A percentile compares a stretch with the other conserved stretches of the same genome.
These are phyloP conservation scores for Takifugu rubripes DNA, from an alignment of 2,797 vertebrate species.

Conservation along the genomic window DNA sequence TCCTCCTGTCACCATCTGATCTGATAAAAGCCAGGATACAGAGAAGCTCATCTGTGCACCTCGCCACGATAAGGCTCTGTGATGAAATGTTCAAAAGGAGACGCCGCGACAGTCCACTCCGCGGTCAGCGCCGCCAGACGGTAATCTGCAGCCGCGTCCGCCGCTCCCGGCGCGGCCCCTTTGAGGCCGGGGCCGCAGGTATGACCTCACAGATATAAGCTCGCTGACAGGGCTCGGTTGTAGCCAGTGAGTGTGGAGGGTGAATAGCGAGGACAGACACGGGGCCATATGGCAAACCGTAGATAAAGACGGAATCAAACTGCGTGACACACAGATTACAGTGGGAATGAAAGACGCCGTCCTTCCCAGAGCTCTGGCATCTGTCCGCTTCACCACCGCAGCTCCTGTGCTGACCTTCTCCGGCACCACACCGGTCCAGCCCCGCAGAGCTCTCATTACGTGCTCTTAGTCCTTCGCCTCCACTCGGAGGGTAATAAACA, in stretches of 20 bases:
- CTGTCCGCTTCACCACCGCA: slow-evolving; percentile 21
- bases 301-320: slow-evolving; percentile 53
- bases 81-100: slow-evolving; percentile 19
- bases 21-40: slow-evolving; percentile 49
- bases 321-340: slow-evolving; percentile 22
- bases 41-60: slow-evolving; percentile 40
- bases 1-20: slow-evolving; percentile 47
- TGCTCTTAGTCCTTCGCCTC: slow-evolving; percentile 35
- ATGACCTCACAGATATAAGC: slow-evolving; percentile 49
- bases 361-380: slow-evolving; percentile 1
- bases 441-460: slow-evolving; percentile 15
- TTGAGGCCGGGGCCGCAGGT: slow-evolving; percentile 46
- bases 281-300: slow-evolving; percentile 13
- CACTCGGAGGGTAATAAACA: background rate
- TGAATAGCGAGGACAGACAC: background rate
- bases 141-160: slow-evolving; percentile 35
- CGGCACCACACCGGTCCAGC: slow-evolving; percentile 3
- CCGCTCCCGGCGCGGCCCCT: slow-evolving; percentile 20
- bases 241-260: slow-evolving; percentile 29
- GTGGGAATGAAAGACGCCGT: slow-evolving; percentile 16
- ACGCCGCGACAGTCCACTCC: slow-evolving; percentile 14
- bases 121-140: slow-evolving; percentile 12
- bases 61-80: slow-evolving; percentile 41
- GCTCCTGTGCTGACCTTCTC: slow-evolving; percentile 9
- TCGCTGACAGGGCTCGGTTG: slow-evolving; percentile 27